Evolutionary conservation across 2,113 vertebrate genomes (phyloP), one percentile per base, ranked within the genome.

Genomic region (Podarcis raffonei): DNA sequence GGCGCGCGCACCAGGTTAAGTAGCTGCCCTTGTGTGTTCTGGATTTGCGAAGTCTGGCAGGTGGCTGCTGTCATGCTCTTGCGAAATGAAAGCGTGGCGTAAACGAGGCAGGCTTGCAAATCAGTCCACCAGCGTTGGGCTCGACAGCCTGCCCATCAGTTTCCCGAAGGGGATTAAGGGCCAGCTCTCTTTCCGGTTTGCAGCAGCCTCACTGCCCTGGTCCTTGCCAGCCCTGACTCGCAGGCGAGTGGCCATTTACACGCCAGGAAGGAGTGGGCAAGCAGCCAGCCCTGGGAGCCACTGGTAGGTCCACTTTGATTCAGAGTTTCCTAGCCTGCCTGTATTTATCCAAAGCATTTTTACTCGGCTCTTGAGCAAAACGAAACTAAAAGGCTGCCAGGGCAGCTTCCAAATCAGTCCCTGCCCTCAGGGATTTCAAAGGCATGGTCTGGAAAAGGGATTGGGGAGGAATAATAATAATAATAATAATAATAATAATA

Each of bases 251-350:
- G 32, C 48, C 53, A 37, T 57, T 85, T 35, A 35, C 23, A 11
- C 27, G 1, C 32, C 30, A 27, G 15, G 32, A 25, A 9, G 25
- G 27, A 72, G 42, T 66, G 22, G n/a, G 23, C 37, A 3, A 53
- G 27, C 16, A 81, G n/a, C 39, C 37, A 9, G 32, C 42, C 76
- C 95, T 69, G 91, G 39, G 25, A 66, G 76, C 86, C 88, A 89
- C 94, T 92, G 71, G 4, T 87, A 72, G 93, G 89, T 89, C 88
- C 87, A n/a, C 39, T 72, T 37, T 79, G 30, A 20, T 53, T 32
- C 22, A 48, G 20, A 15, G 32, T n/a, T 39, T 3, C 32, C 27
- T 79, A 23, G 79, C n/a, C 42, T 71, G 22, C 35, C 13, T 27
- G 18, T 11, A 57, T 5, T 9, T 22, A 59, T 74, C 35, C 69